A percentile compares a stretch with the other conserved stretches of the same genome.
These are phyloP conservation scores for Sinonovacula constricta DNA, from an alignment of 1,140 invertebrate species.

Conservation along the genomic window DNA sequence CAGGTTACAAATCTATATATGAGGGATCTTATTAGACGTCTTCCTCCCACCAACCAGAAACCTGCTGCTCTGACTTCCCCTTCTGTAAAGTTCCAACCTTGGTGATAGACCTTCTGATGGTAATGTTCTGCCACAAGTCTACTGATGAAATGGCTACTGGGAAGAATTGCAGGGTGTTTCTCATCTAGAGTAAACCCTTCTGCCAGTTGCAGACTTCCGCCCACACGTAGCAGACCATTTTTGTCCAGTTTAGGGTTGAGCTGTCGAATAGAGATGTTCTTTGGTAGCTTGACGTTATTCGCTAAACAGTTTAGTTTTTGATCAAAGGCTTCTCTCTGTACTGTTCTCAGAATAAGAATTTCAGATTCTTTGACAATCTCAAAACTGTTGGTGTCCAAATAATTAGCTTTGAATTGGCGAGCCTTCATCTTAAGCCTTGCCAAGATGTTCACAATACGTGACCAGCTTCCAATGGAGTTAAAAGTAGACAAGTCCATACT, in stretches of 20 bases:
- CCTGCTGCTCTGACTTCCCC: constrained; percentile 31
- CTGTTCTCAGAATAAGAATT: neutral
- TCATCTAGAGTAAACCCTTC: neutral
- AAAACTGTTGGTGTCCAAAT: too few relatives aligned
- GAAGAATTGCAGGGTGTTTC: constrained; percentile 29
- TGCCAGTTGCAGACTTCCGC: constrained; percentile 1
- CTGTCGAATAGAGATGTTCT: neutral
- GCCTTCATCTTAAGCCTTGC: too few relatives aligned
- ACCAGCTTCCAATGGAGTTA: too few relatives aligned
- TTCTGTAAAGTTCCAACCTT: constrained; percentile 49
- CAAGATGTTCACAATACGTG: too few relatives aligned
- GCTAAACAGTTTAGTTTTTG: neutral
- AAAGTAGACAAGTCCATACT: neutral
- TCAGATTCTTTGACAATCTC: neutral
- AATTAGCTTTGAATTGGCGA: too few relatives aligned
- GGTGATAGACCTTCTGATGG: constrained; percentile 40
- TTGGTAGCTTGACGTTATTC: neutral
- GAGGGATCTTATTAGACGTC: constrained; percentile 35
- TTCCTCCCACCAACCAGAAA: constrained; percentile 50
- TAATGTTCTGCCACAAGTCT: constrained; percentile 15
- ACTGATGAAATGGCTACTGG: constrained; percentile 15
- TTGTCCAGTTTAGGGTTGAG: neutral
- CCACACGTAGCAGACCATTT: constrained; percentile 15
- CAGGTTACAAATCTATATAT: constrained; percentile 54
- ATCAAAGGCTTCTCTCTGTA: neutral